Percentiles rank a stretch among this genome's conserved stretches.
Conservation (phyloP, 2,888 invertebrate genomes). For the Hemicrepidius hirtus region DNA sequence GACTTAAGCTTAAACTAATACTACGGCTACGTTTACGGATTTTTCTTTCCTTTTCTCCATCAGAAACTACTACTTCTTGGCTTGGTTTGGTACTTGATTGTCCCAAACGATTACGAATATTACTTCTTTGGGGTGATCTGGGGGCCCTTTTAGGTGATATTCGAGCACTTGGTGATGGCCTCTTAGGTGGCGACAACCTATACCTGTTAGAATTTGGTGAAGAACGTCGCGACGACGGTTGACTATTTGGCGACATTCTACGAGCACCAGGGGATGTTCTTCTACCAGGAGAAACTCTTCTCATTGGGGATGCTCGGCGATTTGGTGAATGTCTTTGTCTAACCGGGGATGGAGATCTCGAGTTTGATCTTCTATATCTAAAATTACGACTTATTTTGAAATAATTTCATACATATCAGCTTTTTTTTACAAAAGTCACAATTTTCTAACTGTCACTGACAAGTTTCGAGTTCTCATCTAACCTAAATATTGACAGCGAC, state of each 20-base stretch:
- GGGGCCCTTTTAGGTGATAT: conserved; percentile 8
- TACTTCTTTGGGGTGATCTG: conserved; percentile 51
- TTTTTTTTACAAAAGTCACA: too few species aligned
- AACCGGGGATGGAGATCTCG: conserved; percentile 11
- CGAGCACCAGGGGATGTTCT: conserved; percentile 35
- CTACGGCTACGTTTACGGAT: conserved; percentile 46
- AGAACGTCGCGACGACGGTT: conserved; percentile 14
- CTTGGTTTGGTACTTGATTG: background rate
- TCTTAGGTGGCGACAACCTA: conserved; percentile 38
- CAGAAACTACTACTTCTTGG: background rate
- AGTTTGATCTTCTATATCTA: conserved; percentile 38
- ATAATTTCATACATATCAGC: conserved; percentile 43
- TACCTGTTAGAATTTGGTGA: conserved; percentile 35
- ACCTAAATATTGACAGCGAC: too few species aligned
- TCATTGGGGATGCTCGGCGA: conserved; percentile 37
- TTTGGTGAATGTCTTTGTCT: conserved; percentile 4
- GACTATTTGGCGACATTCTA: conserved; percentile 40
- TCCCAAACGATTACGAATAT: conserved; percentile 61
- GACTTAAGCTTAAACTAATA: conserved; percentile 55
- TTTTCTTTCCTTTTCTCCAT: conserved; percentile 28
- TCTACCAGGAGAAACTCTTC: conserved; percentile 16
- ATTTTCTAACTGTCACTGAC: too few species aligned
- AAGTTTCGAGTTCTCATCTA: too few species aligned
- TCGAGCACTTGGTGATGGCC: conserved; percentile 5
- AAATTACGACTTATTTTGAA: too few species aligned